A percentile compares a stretch with the other conserved stretches of the same genome.
Evolutionary conservation across 92 coral and sea anemone genomes (phyloP).

Genomic region (Muricea muricata): DNA sequence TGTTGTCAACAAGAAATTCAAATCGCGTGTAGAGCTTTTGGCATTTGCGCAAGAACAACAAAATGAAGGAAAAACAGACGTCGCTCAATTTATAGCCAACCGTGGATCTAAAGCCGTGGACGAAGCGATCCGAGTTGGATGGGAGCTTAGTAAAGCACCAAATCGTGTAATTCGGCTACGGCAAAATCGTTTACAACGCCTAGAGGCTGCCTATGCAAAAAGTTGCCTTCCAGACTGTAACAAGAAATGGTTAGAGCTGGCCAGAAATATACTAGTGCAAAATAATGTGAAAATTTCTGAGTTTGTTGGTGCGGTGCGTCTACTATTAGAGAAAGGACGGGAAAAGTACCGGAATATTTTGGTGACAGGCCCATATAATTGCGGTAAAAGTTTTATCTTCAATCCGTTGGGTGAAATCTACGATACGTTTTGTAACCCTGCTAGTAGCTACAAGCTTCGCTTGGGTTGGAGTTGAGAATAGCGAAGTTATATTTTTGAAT

Average conservation of each 20-base stretch:
- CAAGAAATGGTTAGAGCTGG: constrained; percentile 50
- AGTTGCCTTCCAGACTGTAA: constrained; percentile 30
- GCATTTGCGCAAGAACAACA: constrained; percentile 56
- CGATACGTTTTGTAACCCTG: not conserved
- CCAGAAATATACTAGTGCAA: constrained; percentile 24
- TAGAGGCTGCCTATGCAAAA: constrained; percentile 22
- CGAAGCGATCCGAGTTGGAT: constrained; percentile 50
- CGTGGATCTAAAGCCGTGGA: constrained; percentile 56
- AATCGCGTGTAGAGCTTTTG: constrained; percentile 46
- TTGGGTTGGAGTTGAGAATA: constrained; percentile 10
- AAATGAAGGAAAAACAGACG: constrained; percentile 45
- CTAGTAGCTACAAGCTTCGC: constrained; percentile 12
- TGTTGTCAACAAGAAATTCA: constrained; percentile 45
- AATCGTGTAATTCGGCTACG: constrained; percentile 24
- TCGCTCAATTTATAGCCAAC: constrained; percentile 58
- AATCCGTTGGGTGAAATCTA: not conserved
- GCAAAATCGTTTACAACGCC: constrained; percentile 26
- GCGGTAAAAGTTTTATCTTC: not conserved
- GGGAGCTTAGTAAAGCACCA: constrained; percentile 55
- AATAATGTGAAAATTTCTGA: constrained; percentile 39
- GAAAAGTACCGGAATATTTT: constrained; percentile 58
- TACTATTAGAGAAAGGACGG: constrained; percentile 49
- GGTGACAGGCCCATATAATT: not conserved
- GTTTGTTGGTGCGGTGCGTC: constrained; percentile 27
- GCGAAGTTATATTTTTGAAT: constrained; percentile 14